A percentile compares a stretch with the other conserved stretches of the same genome.
Evolutionary conservation across 2,888 invertebrate genomes (phyloP).

Genomic region (Chaitophorus viminalis): DNA sequence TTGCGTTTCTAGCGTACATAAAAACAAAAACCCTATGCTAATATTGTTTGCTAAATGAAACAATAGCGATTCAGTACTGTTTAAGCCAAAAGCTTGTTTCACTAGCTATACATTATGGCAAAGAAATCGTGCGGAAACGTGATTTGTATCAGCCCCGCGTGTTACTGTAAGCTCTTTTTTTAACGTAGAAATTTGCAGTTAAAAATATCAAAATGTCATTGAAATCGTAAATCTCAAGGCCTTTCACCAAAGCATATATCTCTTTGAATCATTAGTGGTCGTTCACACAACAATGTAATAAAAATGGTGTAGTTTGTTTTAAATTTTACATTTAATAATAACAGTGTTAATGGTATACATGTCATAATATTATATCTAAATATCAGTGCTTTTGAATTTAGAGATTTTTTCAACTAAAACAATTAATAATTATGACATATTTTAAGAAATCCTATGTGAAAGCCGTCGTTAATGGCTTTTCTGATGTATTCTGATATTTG

Average conservation of each 20-base stretch:
- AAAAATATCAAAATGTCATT: constrained; percentile 10
- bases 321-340: not conserved
- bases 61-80: not conserved
- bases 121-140: constrained; percentile 53
- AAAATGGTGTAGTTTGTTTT: not conserved
- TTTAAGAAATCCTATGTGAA: not conserved
- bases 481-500: constrained; percentile 23
- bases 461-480: too few species aligned
- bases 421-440: not conserved
- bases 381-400: not conserved
- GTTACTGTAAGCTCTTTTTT: constrained; percentile 29
- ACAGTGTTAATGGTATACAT: not conserved
- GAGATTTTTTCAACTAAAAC: not conserved
- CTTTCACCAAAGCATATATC: not conserved
- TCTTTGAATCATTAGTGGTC: not conserved
- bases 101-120: not conserved
- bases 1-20: constrained; percentile 50
- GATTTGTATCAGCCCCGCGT: constrained; percentile 46
- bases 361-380: not conserved
- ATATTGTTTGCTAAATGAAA: constrained; percentile 44
- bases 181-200: not conserved
- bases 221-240: constrained; percentile 37
- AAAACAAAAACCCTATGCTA: constrained; percentile 53
- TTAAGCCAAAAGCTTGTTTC: constrained; percentile 50
- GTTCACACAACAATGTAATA: not conserved